phyloP scores from a whole-genome alignment of 1,140 invertebrate species.

The Anoplolepis gracilipes region DNA sequence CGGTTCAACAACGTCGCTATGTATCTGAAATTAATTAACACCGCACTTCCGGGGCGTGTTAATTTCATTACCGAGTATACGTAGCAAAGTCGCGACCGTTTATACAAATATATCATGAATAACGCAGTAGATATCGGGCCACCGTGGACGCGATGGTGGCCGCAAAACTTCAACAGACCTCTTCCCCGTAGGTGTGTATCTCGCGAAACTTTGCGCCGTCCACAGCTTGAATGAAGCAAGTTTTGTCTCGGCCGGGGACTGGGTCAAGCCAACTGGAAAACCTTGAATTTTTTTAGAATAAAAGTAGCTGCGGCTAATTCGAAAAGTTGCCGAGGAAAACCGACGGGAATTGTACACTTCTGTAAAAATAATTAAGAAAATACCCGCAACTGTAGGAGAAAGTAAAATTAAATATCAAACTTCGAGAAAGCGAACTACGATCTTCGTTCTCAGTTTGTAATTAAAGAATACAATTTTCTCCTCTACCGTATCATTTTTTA shows the following conservation, averaged over 20 bases:
- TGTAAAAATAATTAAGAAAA: not conserved
- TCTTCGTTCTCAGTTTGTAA: not conserved
- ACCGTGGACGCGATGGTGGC: not conserved
- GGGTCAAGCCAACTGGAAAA: slow-evolving; percentile 16
- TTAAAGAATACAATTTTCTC: not conserved
- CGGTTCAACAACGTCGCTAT: not conserved
- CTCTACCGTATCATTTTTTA: not conserved
- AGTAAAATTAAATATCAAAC: not conserved
- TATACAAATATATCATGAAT: slow-evolving; percentile 51
- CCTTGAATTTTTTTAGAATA: slow-evolving; percentile 5
- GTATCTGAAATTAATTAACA: slow-evolving; percentile 32
- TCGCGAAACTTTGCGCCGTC: slow-evolving; percentile 35
- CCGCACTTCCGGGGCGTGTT: not conserved
- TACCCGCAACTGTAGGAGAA: not conserved
- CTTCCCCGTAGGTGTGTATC: slow-evolving; percentile 4
- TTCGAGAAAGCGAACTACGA: not conserved
- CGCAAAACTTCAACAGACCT: slow-evolving; percentile 6
- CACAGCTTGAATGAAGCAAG: slow-evolving; percentile 24
- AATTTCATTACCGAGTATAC: slow-evolving; percentile 41
- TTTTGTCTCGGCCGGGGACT: slow-evolving; percentile 7
- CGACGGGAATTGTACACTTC: not conserved
- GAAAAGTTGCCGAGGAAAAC: not conserved
- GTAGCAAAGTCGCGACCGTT: not conserved
- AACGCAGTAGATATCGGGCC: slow-evolving; percentile 17
- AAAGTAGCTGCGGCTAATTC: not conserved